These are phyloP conservation scores for Pholis gunnellus DNA, from an alignment of 2,113 vertebrate genomes.

Conservation along the genomic window DNA sequence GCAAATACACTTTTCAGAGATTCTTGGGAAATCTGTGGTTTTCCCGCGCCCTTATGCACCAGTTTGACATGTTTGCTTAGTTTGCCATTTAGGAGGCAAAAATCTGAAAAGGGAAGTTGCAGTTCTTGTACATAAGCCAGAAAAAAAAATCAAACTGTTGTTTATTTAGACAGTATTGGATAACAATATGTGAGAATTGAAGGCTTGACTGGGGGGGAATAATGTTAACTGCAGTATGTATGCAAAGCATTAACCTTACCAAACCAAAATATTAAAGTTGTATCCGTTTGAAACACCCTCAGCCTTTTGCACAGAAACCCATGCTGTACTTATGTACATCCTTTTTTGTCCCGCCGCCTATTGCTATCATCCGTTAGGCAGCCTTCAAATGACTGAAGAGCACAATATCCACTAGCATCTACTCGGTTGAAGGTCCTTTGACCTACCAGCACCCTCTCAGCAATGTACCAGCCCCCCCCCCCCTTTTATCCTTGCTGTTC, in stretches of 20 bases:
- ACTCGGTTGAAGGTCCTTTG: constrained; percentile 59
- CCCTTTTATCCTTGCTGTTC: constrained; percentile 55
- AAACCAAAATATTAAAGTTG: background rate
- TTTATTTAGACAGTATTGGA: constrained; percentile 26
- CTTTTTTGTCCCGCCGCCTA: constrained; percentile 11
- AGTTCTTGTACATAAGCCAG: constrained; percentile 24
- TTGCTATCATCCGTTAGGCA: constrained; percentile 30
- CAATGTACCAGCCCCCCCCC: constrained; percentile 52
- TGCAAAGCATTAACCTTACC: background rate
- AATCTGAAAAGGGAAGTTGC: constrained; percentile 39
- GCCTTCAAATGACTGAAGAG: constrained; percentile 47
- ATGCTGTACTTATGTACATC: background rate
- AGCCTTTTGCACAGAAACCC: constrained; percentile 11
- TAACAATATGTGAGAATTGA: background rate
- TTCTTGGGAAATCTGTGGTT: constrained; percentile 64
- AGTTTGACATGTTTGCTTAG: constrained; percentile 64
- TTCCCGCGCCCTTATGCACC: constrained; percentile 60
- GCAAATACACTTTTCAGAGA: constrained; percentile 72
- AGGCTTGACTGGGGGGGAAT: background rate
- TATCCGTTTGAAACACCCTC: constrained; percentile 14
- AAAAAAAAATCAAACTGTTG: constrained; percentile 16
- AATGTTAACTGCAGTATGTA: background rate
- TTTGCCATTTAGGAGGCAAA: constrained; percentile 59
- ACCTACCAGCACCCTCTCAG: constrained; percentile 70
- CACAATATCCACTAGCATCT: constrained; percentile 57